Conservation (phyloP, 2,113 vertebrate species). For the Gobiocypris rarus region DNA sequence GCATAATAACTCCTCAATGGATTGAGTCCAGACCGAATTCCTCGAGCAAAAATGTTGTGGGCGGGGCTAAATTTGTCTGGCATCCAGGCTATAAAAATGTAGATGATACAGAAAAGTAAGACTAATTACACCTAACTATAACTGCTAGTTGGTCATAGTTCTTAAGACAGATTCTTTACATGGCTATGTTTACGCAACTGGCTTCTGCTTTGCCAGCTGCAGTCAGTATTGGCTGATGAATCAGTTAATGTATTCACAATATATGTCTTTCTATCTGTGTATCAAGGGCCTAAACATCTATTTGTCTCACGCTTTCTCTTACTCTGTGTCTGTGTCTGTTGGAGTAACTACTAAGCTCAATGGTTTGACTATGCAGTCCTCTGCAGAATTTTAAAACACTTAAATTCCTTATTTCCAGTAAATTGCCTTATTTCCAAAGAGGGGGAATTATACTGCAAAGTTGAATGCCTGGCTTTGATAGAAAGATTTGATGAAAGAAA, state of each 20-base stretch:
- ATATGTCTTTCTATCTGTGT: background rate
- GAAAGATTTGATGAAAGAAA: conserved; percentile 52
- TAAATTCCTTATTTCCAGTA: background rate
- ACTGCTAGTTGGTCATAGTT: too few species aligned
- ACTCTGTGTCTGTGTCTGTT: background rate
- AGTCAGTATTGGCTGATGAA: background rate
- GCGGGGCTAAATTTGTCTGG: too few species aligned
- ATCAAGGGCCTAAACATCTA: background rate
- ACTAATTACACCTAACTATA: too few species aligned
- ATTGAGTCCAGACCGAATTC: too few species aligned
- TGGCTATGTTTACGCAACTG: too few species aligned
- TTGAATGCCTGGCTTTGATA: conserved; percentile 22
- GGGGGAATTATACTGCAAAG: conserved; percentile 13
- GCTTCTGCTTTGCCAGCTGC: background rate
- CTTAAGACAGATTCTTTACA: too few species aligned
- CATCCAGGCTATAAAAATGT: too few species aligned
- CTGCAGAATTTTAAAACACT: conserved; percentile 8
- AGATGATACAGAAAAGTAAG: too few species aligned
- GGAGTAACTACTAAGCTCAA: background rate
- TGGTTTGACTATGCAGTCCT: background rate
- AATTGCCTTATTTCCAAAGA: conserved; percentile 2
- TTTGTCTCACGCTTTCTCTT: background rate
- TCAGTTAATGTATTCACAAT: background rate
- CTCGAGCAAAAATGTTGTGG: too few species aligned
- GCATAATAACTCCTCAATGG: too few species aligned